Evolutionary conservation across 1,140 invertebrate genomes (phyloP), one percentile per base, ranked within the genome.

Genomic region (Zaprionus vittiger): DNA sequence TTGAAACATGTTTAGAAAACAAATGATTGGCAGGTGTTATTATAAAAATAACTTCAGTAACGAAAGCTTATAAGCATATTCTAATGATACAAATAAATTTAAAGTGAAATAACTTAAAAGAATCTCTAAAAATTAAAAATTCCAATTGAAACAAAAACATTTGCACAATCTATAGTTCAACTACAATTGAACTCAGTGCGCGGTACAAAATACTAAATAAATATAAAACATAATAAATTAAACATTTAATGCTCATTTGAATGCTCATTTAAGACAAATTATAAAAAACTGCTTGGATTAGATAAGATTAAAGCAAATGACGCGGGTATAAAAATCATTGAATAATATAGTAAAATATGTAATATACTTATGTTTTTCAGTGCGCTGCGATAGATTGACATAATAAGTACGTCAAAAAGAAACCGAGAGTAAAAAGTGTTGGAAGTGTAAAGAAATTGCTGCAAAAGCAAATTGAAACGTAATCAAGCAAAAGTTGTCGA

Each of bases 401-500:
- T 57, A 49, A 28, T 17, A 26, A n/a, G 9, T 64, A 26, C 22
- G 9, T 64, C 37, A 44, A 28, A 54, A 44, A 44, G 28, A 57
- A 59, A 34, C 17, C 7, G 55, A 41, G 41, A 52, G 38, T 75
- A 68, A 56, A 77, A 65, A 55, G 72, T 82, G 83, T 78, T 80
- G 72, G 77, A 71, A 65, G 73, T 76, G 73, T 73, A 80, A 78
- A 80, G 76, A 17, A n/a, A 72, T 66, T 66, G 62, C 62, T 49
- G 49, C 55, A 72, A 47, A 73, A 59, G 55, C 57, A 90, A 89
- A 89, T 89, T 90, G 85, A 89, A 90, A 90, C 85, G 81, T 84
- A 89, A 90, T 89, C 81, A 66, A 78, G 84, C 85, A 80, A 87
- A 87, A 87, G 71, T 67, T 71, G 59, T 57, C 77, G 67, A 73